These are phyloP conservation scores for Hoplostethus atlanticus DNA, from an alignment of 2,797 vertebrate genomes.

Conservation along the genomic window DNA sequence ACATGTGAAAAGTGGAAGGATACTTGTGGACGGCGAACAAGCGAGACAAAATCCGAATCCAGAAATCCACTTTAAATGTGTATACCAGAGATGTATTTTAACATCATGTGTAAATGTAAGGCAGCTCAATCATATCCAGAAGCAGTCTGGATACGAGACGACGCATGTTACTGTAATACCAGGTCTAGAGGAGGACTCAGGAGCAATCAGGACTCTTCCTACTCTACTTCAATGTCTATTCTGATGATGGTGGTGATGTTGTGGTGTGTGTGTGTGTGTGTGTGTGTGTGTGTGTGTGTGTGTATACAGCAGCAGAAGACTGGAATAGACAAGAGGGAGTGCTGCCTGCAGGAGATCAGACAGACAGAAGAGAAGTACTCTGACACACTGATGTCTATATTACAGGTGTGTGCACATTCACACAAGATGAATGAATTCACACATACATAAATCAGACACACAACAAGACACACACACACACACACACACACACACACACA, in stretches of 20 bases:
- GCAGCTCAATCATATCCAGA: no score
- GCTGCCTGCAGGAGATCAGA: conserved; percentile 92
- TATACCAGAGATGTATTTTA: no score
- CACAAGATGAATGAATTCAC: background rate
- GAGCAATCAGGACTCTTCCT: no score
- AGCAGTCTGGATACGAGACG: no score
- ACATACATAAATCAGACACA: background rate
- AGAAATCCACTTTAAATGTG: no score
- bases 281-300: background rate
- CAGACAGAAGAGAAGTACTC: conserved; percentile 94
- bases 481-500: background rate
- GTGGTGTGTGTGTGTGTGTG: background rate
- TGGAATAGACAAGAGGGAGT: conserved; percentile 88
- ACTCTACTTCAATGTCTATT: background rate
- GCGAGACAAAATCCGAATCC: no score
- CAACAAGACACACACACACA: background rate
- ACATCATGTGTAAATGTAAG: no score
- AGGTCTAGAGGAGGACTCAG: no score
- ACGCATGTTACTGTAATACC: no score
- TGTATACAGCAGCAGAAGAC: conserved; percentile 81
- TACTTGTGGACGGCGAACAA: no score
- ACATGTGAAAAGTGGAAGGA: no score
- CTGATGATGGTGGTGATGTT: background rate
- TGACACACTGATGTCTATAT: conserved; percentile 89
- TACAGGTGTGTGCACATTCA: conserved; percentile 77